Evolutionary conservation across 35 echinoderm and acorn worm genomes (phyloP), one percentile per base, ranked within the genome.

Genomic region (Acanthaster planci): DNA sequence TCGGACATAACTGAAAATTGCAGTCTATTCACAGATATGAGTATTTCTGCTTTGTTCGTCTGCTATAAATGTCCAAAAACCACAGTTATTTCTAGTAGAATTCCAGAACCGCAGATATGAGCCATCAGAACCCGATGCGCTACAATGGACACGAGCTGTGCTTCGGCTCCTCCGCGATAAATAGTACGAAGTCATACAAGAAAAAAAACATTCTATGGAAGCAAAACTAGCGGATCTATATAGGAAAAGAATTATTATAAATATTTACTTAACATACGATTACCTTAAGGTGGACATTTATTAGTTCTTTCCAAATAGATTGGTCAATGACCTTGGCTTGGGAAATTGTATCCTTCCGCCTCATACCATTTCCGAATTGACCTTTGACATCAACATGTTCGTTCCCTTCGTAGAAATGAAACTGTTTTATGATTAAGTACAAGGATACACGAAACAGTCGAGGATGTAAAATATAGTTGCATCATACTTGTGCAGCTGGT

Each of bases 1-100:
- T 90, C 83, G 51, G 92, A 90, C 92, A 94, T 94, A 55, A 86
- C 60, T 94, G 55, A 77, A 84, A 53, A 83, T 83, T 51, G 12
- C 27, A 27, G 23, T 26, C 2, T 72, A 21, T 26, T 72, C 14
- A 30, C 7, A 34, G 34, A 21, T 31, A 26, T 10, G 64, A 14
- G 64, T 72, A 72, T 36, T 72, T 72, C 23, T 26, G 2, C 64
- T 72, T 34, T 14, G 5, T 72, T 72, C 34, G 64, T 7, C 23
- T 21, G 26, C 10, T 34, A 72, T 31, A 34, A 72, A 26, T 9
- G 64, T 72, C 64, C 18, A 10, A 72, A 72, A 31, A 31, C 30
- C 64, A 10, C 14, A 26, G 64, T 72, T 72, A 72, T 31, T 72
- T 72, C 64, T 27, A 2, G 64, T 72, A 72, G 30, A 72, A 72